Evolutionary conservation across 2,113 vertebrate species (phyloP).

Genomic region (Malurus melanocephalus): DNA sequence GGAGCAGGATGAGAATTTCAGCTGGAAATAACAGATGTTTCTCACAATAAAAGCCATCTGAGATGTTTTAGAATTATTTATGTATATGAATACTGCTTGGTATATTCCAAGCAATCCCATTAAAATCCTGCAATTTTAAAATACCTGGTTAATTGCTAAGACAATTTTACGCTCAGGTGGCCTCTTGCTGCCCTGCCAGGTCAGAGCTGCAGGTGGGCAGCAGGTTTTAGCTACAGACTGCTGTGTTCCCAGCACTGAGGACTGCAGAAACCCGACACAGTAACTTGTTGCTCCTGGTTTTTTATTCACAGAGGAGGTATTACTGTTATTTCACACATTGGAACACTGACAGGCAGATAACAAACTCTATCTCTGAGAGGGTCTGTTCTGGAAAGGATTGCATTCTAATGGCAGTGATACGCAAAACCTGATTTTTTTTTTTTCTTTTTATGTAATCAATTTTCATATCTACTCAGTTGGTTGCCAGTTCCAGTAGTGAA

Average conservation of each 20-base stretch:
- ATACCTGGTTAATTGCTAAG: not conserved
- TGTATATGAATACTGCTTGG: not conserved
- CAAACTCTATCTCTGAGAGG: not conserved
- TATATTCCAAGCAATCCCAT: not conserved
- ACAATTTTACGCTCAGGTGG: not conserved
- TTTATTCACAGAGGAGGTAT: not conserved
- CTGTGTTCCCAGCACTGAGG: not conserved
- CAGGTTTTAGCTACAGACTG: not conserved
- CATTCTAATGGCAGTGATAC: not conserved
- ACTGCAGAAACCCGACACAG: not conserved
- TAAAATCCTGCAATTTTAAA: not conserved
- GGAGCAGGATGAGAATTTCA: not conserved
- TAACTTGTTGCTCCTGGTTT: not conserved
- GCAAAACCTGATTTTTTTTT: not conserved
- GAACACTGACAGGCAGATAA: not conserved
- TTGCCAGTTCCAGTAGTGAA: not conserved
- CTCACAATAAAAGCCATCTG: not conserved
- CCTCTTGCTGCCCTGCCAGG: not conserved
- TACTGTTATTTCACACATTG: accelerated
- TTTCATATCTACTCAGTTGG: not conserved
- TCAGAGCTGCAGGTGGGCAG: not conserved
- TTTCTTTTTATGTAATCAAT: not conserved
- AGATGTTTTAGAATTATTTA: not conserved
- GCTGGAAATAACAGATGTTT: not conserved
- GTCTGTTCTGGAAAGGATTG: not conserved